Evolutionary conservation across 2,113 vertebrate genomes (phyloP).

Genomic region (Centrocercus urophasianus): DNA sequence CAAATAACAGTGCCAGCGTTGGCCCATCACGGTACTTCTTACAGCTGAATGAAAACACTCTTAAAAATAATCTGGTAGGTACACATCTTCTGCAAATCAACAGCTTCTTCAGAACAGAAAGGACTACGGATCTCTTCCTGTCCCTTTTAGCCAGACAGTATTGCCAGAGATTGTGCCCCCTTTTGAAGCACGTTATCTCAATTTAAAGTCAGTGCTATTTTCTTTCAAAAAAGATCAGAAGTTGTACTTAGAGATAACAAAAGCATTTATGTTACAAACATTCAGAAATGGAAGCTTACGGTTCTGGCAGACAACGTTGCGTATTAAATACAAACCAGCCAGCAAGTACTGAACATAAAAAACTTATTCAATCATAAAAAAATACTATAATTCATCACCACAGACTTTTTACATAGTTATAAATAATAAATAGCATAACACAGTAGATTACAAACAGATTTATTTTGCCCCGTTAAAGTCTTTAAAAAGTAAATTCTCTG

Average conservation of each 20-base stretch:
- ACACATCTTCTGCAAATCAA: slow-evolving; percentile 43
- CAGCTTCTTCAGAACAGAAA: slow-evolving; percentile 26
- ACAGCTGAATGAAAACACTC: slow-evolving; percentile 69
- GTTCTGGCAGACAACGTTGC: slow-evolving; percentile 70
- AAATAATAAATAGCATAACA: slow-evolving; percentile 81
- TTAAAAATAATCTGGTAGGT: slow-evolving; percentile 56
- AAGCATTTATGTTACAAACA: slow-evolving; percentile 75
- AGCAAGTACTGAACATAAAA: slow-evolving; percentile 72
- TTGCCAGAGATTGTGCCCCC: slow-evolving; percentile 58
- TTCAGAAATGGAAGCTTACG: slow-evolving; percentile 72
- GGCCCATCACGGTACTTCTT: slow-evolving; percentile 42
- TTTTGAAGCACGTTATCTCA: slow-evolving; percentile 54
- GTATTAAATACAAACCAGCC: slow-evolving; percentile 75
- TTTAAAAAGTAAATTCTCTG: slow-evolving; percentile 62
- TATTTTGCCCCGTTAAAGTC: slow-evolving; percentile 63
- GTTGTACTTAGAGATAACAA: slow-evolving; percentile 74
- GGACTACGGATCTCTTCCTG: slow-evolving; percentile 9
- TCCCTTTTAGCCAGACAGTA: slow-evolving; percentile 43
- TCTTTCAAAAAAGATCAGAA: slow-evolving; percentile 73
- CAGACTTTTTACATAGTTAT: slow-evolving; percentile 76
- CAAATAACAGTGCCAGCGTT: slow-evolving; percentile 49
- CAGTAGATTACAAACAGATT: slow-evolving; percentile 74
- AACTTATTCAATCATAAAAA: slow-evolving; percentile 78
- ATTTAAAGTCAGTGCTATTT: slow-evolving; percentile 74
- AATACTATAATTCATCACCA: slow-evolving; percentile 78